Percentiles rank a stretch among this genome's conserved stretches.
phyloP scores from a whole-genome alignment of 2,797 vertebrate genomes.

The Molothrus ater region DNA sequence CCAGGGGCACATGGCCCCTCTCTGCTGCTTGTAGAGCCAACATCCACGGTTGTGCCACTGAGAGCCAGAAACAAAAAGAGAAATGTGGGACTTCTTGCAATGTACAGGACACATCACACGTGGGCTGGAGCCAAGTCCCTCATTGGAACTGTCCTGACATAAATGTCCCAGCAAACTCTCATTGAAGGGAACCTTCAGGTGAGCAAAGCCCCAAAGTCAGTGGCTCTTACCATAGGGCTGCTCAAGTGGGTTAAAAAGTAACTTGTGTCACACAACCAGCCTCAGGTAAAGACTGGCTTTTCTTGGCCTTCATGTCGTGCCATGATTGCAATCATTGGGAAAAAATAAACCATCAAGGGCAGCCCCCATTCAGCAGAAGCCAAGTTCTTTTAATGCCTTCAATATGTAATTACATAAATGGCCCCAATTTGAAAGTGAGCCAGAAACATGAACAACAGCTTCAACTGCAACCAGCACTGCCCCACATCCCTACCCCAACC shows the following conservation, averaged over 20 bases:
- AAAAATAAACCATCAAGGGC: background rate
- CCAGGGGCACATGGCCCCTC: background rate
- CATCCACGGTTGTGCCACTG: accelerated
- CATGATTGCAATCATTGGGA: background rate
- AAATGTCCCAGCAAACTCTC: background rate
- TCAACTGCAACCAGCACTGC: background rate
- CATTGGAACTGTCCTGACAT: background rate
- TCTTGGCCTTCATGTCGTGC: background rate
- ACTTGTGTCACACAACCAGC: background rate
- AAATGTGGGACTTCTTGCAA: background rate
- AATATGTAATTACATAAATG: background rate
- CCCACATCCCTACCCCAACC: background rate
- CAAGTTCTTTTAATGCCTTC: background rate
- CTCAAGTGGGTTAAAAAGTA: background rate
- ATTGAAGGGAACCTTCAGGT: background rate
- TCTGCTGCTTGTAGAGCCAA: background rate
- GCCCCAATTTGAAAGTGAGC: background rate
- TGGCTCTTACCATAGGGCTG: background rate
- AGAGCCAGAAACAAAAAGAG: background rate
- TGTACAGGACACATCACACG: accelerated
- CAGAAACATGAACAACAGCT: background rate
- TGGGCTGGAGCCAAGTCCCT: background rate
- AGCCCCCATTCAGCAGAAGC: background rate
- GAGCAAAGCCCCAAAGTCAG: background rate
- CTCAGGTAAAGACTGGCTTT: background rate